Conservation (phyloP, 2,888 invertebrate genomes). For the Linnaemya vulpina region DNA sequence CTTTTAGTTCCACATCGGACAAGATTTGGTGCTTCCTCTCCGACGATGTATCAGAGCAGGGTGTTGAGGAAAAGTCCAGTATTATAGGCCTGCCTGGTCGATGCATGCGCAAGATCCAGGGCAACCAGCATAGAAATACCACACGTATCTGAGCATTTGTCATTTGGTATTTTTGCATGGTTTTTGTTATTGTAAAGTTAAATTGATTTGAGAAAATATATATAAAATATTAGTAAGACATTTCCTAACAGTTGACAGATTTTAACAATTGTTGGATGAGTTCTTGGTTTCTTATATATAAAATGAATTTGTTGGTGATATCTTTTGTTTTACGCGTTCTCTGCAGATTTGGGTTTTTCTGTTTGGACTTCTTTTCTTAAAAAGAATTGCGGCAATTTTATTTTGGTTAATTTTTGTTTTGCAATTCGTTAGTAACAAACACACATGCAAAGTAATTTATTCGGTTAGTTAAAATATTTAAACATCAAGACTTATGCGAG, state of each 20-base stretch:
- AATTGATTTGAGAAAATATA: conserved; percentile 52
- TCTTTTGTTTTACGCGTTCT: neutral
- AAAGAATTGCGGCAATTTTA: conserved; percentile 19
- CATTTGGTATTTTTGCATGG: conserved; percentile 4
- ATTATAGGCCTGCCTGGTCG: conserved; percentile 86
- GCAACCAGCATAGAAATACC: conserved; percentile 98
- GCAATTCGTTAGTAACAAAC: conserved; percentile 30
- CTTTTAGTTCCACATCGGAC: conserved; percentile 93
- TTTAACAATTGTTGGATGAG: conserved; percentile 19
- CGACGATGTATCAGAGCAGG: conserved; percentile 85
- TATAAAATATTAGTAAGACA: conserved; percentile 55
- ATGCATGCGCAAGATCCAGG: conserved; percentile 97
- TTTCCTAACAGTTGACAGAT: neutral
- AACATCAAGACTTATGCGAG: neutral
- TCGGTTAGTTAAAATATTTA: conserved; percentile 14
- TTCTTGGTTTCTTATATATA: conserved; percentile 13
- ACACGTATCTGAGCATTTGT: conserved; percentile 88
- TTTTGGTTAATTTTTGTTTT: neutral
- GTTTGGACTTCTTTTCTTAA: neutral
- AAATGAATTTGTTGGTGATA: conserved; percentile 36
- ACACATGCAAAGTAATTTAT: conserved; percentile 19
- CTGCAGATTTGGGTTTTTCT: neutral
- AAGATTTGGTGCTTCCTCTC: conserved; percentile 89
- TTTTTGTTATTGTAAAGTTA: conserved; percentile 20
- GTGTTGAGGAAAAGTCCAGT: conserved; percentile 83